Percentiles rank a stretch among this genome's conserved stretches.
Evolutionary conservation across 1,140 invertebrate genomes (phyloP).

Genomic region (Cotesia chilonis): DNA sequence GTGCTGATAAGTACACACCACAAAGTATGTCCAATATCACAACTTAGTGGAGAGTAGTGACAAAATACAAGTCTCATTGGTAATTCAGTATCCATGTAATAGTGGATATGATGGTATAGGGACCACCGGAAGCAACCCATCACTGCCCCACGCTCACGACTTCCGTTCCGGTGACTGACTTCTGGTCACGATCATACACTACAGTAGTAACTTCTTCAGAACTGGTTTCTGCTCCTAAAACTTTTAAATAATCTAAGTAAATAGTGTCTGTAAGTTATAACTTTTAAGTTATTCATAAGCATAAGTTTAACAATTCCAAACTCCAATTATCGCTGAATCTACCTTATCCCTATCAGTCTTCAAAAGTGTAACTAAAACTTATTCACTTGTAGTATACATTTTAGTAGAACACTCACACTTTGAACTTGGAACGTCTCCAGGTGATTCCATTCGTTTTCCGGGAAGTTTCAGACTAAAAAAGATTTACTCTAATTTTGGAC

Average conservation of each 20-base stretch:
- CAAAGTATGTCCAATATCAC: too few relatives aligned
- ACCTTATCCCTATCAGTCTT: not conserved
- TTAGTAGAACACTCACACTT: not conserved
- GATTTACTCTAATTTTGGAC: slow-evolving; percentile 24
- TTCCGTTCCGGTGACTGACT: slow-evolving; percentile 39
- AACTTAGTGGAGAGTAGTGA: too few relatives aligned
- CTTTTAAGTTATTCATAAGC: not conserved
- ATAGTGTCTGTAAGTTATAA: not conserved
- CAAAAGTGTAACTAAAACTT: not conserved
- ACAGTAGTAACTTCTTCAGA: not conserved
- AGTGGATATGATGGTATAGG: slow-evolving; percentile 22
- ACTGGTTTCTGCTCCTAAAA: not conserved
- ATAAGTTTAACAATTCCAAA: not conserved
- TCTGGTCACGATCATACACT: slow-evolving; percentile 3
- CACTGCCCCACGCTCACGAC: slow-evolving; percentile 36
- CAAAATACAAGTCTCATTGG: too few relatives aligned
- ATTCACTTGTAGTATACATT: not conserved
- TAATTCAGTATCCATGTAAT: slow-evolving; percentile 9
- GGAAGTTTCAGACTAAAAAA: slow-evolving; percentile 11
- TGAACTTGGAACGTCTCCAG: slow-evolving; percentile 14
- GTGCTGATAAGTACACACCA: too few relatives aligned
- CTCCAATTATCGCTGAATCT: slow-evolving; percentile 2
- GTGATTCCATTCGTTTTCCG: slow-evolving; percentile 25
- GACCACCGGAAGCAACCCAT: slow-evolving; percentile 38
- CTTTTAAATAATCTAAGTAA: not conserved